Conservation (phyloP, 2,888 invertebrate genomes). For the Pyrrhia umbra region DNA sequence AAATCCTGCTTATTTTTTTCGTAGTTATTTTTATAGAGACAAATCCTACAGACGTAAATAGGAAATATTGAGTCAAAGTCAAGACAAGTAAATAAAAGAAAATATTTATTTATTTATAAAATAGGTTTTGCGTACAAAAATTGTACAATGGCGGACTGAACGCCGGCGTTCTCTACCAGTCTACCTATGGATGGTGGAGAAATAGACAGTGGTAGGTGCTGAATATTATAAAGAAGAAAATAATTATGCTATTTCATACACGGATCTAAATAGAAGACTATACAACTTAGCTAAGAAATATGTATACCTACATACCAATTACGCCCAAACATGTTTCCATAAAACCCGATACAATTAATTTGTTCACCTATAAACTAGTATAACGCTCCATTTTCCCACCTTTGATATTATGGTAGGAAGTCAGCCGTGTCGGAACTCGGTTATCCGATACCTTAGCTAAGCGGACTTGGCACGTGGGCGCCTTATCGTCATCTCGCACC, state of each 20-base stretch:
- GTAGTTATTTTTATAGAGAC: too few relatives aligned
- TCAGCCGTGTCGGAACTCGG: slow-evolving; percentile 26
- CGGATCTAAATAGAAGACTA: background rate
- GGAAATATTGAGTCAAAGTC: too few relatives aligned
- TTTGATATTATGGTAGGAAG: slow-evolving; percentile 21
- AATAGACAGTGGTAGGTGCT: too few relatives aligned
- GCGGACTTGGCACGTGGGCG: slow-evolving; percentile 69
- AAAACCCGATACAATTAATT: slow-evolving; percentile 20
- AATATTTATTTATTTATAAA: too few relatives aligned
- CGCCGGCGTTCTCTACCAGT: too few relatives aligned
- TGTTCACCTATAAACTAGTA: slow-evolving; percentile 20
- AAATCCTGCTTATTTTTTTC: too few relatives aligned
- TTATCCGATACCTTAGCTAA: slow-evolving; percentile 54
- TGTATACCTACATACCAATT: background rate
- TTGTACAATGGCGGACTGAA: too few relatives aligned
- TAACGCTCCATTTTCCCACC: slow-evolving; percentile 34
- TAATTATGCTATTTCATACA: background rate
- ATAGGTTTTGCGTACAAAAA: too few relatives aligned
- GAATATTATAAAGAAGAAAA: too few relatives aligned
- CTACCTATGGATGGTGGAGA: too few relatives aligned
- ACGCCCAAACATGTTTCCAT: background rate
- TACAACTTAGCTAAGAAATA: background rate
- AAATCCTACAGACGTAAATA: too few relatives aligned
- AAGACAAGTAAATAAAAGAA: too few relatives aligned
- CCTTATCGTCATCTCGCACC: slow-evolving; percentile 72